Evolutionary conservation across 1,140 invertebrate genomes (phyloP).

Genomic region (Papilio machaon): DNA sequence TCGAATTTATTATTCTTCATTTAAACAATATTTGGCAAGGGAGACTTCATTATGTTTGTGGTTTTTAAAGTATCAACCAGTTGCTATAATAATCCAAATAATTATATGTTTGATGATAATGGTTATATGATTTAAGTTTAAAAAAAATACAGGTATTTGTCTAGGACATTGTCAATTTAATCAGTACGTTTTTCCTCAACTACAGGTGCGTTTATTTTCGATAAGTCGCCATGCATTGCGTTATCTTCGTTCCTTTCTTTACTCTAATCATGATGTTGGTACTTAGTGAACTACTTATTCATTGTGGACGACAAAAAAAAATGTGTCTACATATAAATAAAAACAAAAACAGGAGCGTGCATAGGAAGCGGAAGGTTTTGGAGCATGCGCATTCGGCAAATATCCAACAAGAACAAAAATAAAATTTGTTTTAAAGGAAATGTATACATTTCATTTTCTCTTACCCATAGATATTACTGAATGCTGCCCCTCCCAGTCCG

Average conservation of each 20-base stretch:
- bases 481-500: conserved; percentile 82
- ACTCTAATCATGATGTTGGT: not conserved
- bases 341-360: not conserved
- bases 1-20: not conserved
- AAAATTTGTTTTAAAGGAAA: conserved; percentile 28
- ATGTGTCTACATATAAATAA: not conserved
- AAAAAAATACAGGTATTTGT: not conserved
- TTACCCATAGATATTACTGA: conserved; percentile 83
- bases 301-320: not conserved
- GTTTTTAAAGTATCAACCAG: not conserved
- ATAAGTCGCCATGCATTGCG: not conserved
- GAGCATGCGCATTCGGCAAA: conserved; percentile 19
- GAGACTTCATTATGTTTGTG: not conserved
- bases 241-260: not conserved
- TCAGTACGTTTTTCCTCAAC: not conserved
- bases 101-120: no score
- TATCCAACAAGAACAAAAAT: conserved; percentile 26
- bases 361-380: conserved; percentile 8
- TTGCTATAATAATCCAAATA: not conserved
- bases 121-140: not conserved
- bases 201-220: conserved; percentile 19
- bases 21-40: not conserved
- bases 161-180: not conserved
- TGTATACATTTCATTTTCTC: conserved; percentile 19
- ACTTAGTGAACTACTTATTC: not conserved